Evolutionary conservation across 2,113 vertebrate genomes (phyloP), one percentile per base, ranked within the genome.

Genomic region (Plectropomus leopardus): DNA sequence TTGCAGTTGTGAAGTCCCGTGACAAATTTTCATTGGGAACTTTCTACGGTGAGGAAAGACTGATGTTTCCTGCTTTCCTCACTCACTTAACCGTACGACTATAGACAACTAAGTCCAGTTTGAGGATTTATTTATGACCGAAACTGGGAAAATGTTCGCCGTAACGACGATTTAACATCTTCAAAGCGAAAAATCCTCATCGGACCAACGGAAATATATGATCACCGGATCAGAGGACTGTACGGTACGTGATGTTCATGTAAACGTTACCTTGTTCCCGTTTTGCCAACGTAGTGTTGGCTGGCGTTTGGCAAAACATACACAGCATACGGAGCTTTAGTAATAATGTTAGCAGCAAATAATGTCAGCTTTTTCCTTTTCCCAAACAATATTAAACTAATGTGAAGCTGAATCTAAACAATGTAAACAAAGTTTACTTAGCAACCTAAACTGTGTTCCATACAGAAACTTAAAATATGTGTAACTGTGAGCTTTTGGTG

Each of bases 1-100:
- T 26, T 17, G 34, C 28, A 15, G 23, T 36, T 26, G 8, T 55
- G 65, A n/a, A 78, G 86, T 95, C 94, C 86, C 94, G 94, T 96
- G 94, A 95, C 94, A 85, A 89, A 40, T 91, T 90, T 92, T 90
- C 91, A 88, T 90, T 84, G 90, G 90, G 91, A 93, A 94, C 86
- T 93, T 94, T 89, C 42, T 66, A 34, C 74, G 40, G 47, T 45
- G 61, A 82, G 84, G 83, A 87, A 82, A 85, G 86, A 86, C 78
- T 60, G 68, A 81, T 88, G 86, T 91, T 92, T 94, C 91, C 92
- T 93, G 85, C 63, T 87, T 78, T 55, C 42, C 71, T 69, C 44
- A 36, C 30, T 51, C 11, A 47, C 28, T 82, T 74, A 28, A 72
- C 58, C 45, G 50, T 40, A 13, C 74, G 65, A 58, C 4, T 19